A percentile compares a stretch with the other conserved stretches of the same genome.
These are phyloP conservation scores for Andrena marginata DNA, from an alignment of 2,888 invertebrate genomes.

Conservation along the genomic window DNA sequence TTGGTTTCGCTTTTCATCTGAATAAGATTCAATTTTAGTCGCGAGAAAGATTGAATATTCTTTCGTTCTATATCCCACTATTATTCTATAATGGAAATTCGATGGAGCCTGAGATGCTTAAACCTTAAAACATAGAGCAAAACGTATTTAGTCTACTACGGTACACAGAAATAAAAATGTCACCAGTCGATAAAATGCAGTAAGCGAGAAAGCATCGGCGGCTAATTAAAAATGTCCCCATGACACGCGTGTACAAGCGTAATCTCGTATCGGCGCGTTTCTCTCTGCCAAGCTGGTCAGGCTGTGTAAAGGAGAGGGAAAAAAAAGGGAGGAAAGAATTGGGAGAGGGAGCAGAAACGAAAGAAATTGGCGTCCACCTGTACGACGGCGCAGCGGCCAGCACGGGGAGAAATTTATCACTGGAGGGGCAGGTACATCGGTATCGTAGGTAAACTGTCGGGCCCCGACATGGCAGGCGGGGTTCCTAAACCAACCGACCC, in stretches of 20 bases:
- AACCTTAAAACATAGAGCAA: too few species aligned
- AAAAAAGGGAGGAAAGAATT: background rate
- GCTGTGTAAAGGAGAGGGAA: background rate
- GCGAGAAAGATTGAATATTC: too few species aligned
- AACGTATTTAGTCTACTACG: too few species aligned
- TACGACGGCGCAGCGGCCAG: slow-evolving; percentile 4
- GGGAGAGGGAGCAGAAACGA: background rate
- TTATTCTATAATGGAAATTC: too few species aligned
- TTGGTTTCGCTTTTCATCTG: too few species aligned
- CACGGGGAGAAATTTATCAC: slow-evolving; percentile 56
- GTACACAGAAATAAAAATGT: background rate
- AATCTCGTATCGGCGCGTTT: slow-evolving; percentile 14
- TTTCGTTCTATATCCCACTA: too few species aligned
- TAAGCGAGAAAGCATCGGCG: background rate
- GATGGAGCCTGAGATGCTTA: too few species aligned
- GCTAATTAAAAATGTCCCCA: slow-evolving; percentile 26
- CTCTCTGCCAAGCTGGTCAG: background rate
- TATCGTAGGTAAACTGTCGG: slow-evolving; percentile 53
- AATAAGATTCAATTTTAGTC: too few species aligned
- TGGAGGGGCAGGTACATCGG: slow-evolving; percentile 53
- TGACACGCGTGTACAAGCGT: slow-evolving; percentile 4
- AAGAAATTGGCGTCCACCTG: slow-evolving; percentile 52
- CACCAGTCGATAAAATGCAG: background rate
- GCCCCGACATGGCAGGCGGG: slow-evolving; percentile 2
- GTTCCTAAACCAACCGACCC: slow-evolving; percentile 58